phyloP scores from a whole-genome alignment of 2,888 invertebrate genomes.

The Ophion costatus region DNA sequence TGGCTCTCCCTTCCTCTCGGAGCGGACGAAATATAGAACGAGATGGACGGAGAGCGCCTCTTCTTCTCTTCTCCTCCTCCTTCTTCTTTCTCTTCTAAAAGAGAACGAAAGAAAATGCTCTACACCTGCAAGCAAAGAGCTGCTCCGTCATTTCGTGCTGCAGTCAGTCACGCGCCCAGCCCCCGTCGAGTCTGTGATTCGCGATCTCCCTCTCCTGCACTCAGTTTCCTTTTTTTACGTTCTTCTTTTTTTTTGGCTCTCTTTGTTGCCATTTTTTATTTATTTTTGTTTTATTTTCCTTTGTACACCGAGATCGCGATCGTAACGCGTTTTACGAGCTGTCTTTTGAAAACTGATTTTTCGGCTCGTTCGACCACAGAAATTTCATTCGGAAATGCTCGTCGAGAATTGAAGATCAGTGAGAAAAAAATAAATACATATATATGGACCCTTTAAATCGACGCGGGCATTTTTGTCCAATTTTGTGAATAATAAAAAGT shows the following conservation, averaged over 20 bases:
- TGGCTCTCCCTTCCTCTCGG: background rate
- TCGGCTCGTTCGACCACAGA: background rate
- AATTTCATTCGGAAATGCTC: background rate
- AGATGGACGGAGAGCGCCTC: conserved; percentile 7
- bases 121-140: background rate
- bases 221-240: background rate
- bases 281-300: background rate
- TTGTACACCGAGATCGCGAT: background rate
- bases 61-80: conserved; percentile 9
- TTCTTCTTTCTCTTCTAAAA: conserved; percentile 31
- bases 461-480: background rate
- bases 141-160: conserved; percentile 40
- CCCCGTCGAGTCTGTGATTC: conserved; percentile 32
- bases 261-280: background rate
- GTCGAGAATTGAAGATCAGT: background rate
- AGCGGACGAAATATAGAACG: conserved; percentile 6
- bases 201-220: background rate
- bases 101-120: conserved; percentile 1
- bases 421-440: background rate
- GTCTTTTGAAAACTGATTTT: conserved; percentile 10
- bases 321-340: conserved; percentile 2
- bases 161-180: conserved; percentile 58
- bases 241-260: background rate
- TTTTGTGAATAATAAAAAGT: background rate
- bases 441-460: background rate